A percentile compares a stretch with the other conserved stretches of the same genome.
Evolutionary conservation across 1,140 invertebrate genomes (phyloP).

Genomic region (Hypsibius dujardini): DNA sequence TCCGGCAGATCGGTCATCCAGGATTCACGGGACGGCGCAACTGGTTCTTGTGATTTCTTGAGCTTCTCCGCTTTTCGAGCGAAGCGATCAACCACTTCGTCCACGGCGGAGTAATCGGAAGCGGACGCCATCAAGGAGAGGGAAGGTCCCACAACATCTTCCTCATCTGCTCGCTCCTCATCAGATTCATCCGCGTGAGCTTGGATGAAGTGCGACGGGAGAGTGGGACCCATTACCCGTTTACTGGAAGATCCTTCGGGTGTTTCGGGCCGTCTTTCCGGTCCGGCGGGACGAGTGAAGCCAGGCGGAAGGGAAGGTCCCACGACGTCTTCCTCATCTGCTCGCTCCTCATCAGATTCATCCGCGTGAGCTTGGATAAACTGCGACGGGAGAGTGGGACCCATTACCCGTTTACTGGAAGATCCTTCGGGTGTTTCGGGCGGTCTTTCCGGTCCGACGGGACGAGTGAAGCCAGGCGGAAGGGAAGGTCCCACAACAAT

Average conservation of each 20-base stretch:
- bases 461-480: too few relatives aligned
- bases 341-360: too few relatives aligned
- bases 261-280: background rate
- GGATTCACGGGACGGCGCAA: background rate
- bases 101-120: background rate
- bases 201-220: background rate
- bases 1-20: constrained; percentile 4
- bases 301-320: background rate
- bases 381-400: too few relatives aligned
- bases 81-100: background rate
- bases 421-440: too few relatives aligned
- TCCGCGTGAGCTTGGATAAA: too few relatives aligned
- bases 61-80: background rate
- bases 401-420: too few relatives aligned
- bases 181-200: background rate
- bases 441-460: too few relatives aligned
- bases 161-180: background rate
- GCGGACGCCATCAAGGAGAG: background rate
- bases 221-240: background rate
- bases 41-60: background rate
- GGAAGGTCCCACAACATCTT: background rate
- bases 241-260: too few relatives aligned
- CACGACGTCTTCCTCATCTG: background rate
- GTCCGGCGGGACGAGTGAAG: background rate
- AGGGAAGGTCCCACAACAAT: too few relatives aligned